These are phyloP conservation scores for Drosophila multiciliata DNA, from an alignment of 2,888 invertebrate genomes.

Conservation along the genomic window DNA sequence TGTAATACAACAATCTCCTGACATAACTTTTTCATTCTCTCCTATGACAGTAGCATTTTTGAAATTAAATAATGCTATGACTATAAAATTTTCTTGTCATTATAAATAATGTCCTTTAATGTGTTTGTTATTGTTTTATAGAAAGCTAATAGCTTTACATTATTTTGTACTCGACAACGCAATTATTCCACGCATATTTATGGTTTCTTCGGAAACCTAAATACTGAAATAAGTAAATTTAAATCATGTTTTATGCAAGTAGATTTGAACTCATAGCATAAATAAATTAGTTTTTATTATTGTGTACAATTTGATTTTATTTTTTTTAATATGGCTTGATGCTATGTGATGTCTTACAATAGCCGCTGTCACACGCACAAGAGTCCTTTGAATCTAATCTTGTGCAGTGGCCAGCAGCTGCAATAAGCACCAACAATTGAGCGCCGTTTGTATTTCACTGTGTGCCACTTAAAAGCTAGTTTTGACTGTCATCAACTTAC, in stretches of 20 bases:
- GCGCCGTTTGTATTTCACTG: slow-evolving; percentile 12
- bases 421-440: slow-evolving; percentile 88
- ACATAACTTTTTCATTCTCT: background rate
- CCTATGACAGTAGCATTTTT: background rate
- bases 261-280: background rate
- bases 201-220: slow-evolving; percentile 5
- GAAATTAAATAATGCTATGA: background rate
- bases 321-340: slow-evolving; percentile 34
- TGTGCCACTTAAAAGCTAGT: slow-evolving; percentile 6
- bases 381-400: slow-evolving; percentile 96
- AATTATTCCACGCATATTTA: background rate
- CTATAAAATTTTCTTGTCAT: background rate
- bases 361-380: slow-evolving; percentile 99
- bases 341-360: slow-evolving; percentile 89
- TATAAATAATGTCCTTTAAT: background rate
- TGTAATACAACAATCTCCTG: background rate
- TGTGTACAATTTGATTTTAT: background rate
- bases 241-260: background rate
- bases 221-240: background rate
- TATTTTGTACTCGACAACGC: background rate
- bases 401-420: slow-evolving; percentile 99
- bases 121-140: background rate
- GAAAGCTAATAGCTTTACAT: background rate
- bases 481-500: slow-evolving; percentile 4
- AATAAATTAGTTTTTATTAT: background rate